These are phyloP conservation scores for Lepus americanus DNA, from an alignment of 2,113 vertebrate species.

Conservation along the genomic window DNA sequence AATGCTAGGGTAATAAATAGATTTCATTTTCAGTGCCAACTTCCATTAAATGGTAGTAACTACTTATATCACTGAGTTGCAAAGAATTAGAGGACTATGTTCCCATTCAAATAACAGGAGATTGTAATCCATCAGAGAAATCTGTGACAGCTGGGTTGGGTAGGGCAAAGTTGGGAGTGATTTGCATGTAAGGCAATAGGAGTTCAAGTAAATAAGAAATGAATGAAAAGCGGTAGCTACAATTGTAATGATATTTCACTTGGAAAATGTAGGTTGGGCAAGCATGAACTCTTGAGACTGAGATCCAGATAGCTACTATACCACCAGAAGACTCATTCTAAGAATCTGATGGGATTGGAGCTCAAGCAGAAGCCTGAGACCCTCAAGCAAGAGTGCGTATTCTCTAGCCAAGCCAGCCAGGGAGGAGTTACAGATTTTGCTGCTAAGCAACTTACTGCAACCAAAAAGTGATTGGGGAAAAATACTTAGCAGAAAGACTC, in stretches of 20 bases:
- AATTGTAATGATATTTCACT: slow-evolving; percentile 32
- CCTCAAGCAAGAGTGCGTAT: background rate
- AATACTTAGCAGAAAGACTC: background rate
- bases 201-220: background rate
- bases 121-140: background rate
- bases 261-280: background rate
- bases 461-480: background rate
- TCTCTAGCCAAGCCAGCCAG: slow-evolving; percentile 1
- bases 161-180: background rate
- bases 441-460: slow-evolving; percentile 2
- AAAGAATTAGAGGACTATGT: background rate
- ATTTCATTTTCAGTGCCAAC: background rate
- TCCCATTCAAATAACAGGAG: background rate
- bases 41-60: background rate
- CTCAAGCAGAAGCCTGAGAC: background rate
- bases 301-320: background rate
- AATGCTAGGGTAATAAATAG: slow-evolving; percentile 12
- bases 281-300: background rate
- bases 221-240: background rate
- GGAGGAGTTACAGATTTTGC: background rate
- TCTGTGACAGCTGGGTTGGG: background rate
- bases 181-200: background rate
- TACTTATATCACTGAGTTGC: background rate
- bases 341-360: background rate
- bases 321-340: background rate